phyloP scores from a whole-genome alignment of 1,140 invertebrate species.

The Frieseomelitta varia region DNA sequence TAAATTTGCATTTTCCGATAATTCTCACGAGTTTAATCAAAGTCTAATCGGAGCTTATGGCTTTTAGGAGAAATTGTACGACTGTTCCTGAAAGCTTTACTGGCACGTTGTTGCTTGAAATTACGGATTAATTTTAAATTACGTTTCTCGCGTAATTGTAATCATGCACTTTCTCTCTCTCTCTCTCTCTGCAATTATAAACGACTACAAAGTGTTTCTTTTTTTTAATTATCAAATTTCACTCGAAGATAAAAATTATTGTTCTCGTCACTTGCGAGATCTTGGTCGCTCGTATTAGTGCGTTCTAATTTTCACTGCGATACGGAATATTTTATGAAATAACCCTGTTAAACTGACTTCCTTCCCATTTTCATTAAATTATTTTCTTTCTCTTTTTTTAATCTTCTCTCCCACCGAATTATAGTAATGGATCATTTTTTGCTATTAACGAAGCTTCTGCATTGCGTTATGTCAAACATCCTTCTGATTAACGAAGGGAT shows the following conservation, averaged over 20 bases:
- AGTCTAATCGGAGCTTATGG: neutral
- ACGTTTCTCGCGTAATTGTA: neutral
- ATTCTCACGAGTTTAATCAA: neutral
- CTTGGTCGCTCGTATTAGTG: neutral
- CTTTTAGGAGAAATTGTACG: neutral
- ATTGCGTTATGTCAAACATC: neutral
- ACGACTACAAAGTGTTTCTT: no score
- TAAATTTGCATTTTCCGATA: neutral
- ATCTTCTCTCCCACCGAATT: no score
- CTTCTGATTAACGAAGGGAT: neutral
- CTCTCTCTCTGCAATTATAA: neutral
- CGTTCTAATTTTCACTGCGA: neutral
- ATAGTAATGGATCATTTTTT: neutral
- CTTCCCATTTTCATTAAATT: no score
- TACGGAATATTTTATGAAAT: neutral
- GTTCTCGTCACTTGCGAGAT: neutral
- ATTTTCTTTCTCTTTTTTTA: no score
- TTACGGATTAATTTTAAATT: neutral
- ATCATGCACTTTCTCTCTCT: no score
- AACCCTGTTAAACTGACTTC: neutral
- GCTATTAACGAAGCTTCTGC: neutral
- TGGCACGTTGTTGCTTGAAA: neutral
- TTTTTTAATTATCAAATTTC: neutral
- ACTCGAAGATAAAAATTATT: neutral
- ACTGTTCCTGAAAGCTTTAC: neutral